Evolutionary conservation across 2,888 invertebrate genomes (phyloP).

Genomic region (Anoncus sp.): DNA sequence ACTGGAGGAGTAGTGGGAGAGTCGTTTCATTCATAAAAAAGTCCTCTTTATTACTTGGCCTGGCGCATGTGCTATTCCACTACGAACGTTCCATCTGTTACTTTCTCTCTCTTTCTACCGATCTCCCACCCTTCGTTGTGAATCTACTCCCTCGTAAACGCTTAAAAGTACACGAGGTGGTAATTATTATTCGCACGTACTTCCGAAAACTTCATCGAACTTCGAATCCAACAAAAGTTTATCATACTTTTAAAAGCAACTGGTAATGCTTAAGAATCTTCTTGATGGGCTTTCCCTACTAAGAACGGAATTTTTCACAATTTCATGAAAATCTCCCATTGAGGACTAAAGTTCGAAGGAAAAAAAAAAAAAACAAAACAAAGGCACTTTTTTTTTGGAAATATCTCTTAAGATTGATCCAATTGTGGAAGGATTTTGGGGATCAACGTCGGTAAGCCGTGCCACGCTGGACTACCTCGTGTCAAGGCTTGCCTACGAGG

Average conservation of each 20-base stretch:
- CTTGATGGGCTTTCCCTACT: background rate
- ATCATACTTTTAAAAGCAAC: no score
- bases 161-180: constrained; percentile 38
- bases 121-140: constrained; percentile 8
- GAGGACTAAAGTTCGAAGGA: background rate
- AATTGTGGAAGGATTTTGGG: constrained; percentile 63
- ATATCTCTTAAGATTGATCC: constrained; percentile 2
- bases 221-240: background rate
- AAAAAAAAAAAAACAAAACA: background rate
- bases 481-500: constrained; percentile 57
- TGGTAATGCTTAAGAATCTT: constrained; percentile 5
- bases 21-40: constrained; percentile 82
- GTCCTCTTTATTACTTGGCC: constrained; percentile 69
- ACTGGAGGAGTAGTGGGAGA: constrained; percentile 66
- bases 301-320: background rate
- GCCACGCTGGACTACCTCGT: constrained; percentile 63
- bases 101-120: constrained; percentile 56
- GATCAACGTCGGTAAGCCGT: constrained; percentile 58
- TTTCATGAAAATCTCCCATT: background rate
- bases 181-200: constrained; percentile 6
- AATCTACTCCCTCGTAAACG: constrained; percentile 29
- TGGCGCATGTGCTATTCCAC: constrained; percentile 82
- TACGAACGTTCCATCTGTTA: constrained; percentile 67
- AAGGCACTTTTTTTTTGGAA: background rate
- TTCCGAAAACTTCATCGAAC: background rate